phyloP scores from a whole-genome alignment of 2,888 invertebrate genomes.

The Therioaphis trifolii region DNA sequence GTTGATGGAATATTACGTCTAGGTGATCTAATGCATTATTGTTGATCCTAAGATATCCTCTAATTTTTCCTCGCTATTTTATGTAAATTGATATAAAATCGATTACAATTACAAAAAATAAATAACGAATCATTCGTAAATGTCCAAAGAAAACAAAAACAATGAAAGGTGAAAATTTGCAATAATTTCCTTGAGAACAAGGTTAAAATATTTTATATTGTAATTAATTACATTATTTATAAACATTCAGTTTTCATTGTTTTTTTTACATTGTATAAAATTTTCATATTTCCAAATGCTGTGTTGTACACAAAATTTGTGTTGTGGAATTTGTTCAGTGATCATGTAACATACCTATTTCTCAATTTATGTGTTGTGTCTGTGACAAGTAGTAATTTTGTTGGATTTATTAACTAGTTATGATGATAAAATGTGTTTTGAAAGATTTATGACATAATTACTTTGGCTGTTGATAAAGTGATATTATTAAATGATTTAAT shows the following conservation, averaged over 20 bases:
- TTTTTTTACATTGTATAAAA: neutral
- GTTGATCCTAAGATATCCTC: conserved; percentile 23
- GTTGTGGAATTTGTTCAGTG: neutral
- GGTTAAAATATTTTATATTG: conserved; percentile 14
- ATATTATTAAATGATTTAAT: conserved; percentile 55
- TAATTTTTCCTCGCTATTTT: conserved; percentile 18
- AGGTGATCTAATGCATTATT: conserved; percentile 31
- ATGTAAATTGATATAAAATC: conserved; percentile 21
- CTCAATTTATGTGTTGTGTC: neutral
- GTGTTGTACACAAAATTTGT: conserved; percentile 9
- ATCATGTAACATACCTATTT: neutral
- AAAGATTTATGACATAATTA: conserved; percentile 30
- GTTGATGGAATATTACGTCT: conserved; percentile 49
- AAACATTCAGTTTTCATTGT: conserved; percentile 36
- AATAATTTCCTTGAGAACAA: conserved; percentile 42
- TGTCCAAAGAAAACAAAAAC: conserved; percentile 2
- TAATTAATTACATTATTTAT: neutral
- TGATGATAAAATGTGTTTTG: conserved; percentile 17
- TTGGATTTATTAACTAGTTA: neutral
- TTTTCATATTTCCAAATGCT: neutral
- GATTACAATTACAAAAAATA: conserved; percentile 4
- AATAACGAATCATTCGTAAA: conserved; percentile 8
- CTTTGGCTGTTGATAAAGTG: conserved; percentile 59
- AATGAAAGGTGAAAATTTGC: conserved; percentile 31
- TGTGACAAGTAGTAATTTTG: conserved; percentile 14